phyloP scores from a whole-genome alignment of 1,140 invertebrate species.

The Zaprionus lachaisei region DNA sequence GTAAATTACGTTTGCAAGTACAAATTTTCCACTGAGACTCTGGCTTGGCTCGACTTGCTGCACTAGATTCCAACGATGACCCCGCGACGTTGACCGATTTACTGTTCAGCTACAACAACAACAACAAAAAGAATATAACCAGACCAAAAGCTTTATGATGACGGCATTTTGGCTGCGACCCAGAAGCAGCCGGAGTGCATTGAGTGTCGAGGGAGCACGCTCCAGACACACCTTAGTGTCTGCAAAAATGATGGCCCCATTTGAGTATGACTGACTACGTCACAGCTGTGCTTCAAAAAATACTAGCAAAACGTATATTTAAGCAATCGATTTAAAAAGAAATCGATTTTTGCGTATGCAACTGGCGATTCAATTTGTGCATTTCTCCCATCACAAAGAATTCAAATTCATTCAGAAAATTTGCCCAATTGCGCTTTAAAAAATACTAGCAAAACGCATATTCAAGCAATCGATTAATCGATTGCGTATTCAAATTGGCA shows the following conservation, averaged over 20 bases:
- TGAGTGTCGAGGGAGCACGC: neutral
- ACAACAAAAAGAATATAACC: neutral
- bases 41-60: conserved; percentile 39
- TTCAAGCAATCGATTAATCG: neutral
- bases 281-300: neutral
- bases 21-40: conserved; percentile 37
- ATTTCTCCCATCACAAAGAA: neutral
- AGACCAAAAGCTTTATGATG: conserved; percentile 1
- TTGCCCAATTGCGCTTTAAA: neutral
- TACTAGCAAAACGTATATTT: neutral
- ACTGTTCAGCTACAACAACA: conserved; percentile 13
- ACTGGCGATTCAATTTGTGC: neutral
- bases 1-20: conserved; percentile 59
- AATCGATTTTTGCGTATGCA: neutral
- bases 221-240: conserved; percentile 3
- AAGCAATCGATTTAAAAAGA: neutral
- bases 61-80: conserved; percentile 54
- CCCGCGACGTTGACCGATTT: conserved; percentile 48
- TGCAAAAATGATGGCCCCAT: neutral
- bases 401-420: neutral
- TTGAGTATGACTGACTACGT: neutral
- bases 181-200: conserved; percentile 1
- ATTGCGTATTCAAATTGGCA: neutral
- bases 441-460: neutral
- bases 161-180: conserved; percentile 3